Base-by-base conservation (phyloP, 2,888 invertebrate species). In the Phasia obesa region DNA sequence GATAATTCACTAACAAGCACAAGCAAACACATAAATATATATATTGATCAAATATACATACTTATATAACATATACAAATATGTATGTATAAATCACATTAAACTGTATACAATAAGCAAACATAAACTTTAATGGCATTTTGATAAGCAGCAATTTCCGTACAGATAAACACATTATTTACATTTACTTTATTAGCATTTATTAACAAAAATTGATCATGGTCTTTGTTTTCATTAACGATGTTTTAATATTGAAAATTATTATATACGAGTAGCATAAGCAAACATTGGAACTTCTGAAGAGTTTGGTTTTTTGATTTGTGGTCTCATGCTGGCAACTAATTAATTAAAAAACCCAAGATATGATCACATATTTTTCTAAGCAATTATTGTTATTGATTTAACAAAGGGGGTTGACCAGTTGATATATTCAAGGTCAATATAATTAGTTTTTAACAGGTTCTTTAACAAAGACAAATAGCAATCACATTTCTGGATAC, bases 271-370 rank as follows among this genome's bases (percentile, higher is more conserved):
- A 31, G 1, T 21, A 51, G 19, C 21, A 31, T 57, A 31, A 55
- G 27, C 23, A 35, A 59, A 15, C 21, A 19, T 31, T 57, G 9
- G 44, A 19, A 5, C 38, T 53, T 53, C 9, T 42, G 25, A 13
- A 25, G 4, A 7, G 4, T 42, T 6, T 55, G 27, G 38, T 15
- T 55, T n/a, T 60, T 38, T 59, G 13, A 35, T 21, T 23, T 47
- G 35, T 57, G 65, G 47, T 25, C 35, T 55, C 6, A 59, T 42
- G 49, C 51, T 59, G 75, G 49, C 49, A 57, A 38, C 25, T 57
- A 65, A 75, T 75, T 75, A 67, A 67, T 67, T 67, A 51, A 67
- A 55, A n/a, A 38, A 47, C 47, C 25, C n/a, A 47, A 38, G 35
- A 38, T 19, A 44, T 49, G 47, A 38, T 57, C 15, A 67, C 11